phyloP scores from a whole-genome alignment of 2,113 vertebrate species.

The Struthio camelus region DNA sequence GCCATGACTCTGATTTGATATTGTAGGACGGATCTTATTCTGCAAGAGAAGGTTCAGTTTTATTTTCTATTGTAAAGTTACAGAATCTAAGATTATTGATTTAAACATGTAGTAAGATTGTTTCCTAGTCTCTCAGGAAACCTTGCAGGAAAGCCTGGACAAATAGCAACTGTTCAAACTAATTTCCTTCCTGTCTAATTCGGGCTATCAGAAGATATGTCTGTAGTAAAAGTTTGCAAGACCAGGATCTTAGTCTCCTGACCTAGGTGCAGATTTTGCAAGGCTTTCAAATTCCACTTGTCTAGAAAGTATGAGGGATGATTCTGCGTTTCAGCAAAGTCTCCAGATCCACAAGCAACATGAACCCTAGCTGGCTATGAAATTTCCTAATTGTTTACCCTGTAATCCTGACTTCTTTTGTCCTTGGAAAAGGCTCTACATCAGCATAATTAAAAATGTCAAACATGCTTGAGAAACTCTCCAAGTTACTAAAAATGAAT shows the following conservation, averaged over 20 bases:
- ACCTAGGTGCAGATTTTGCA: slow-evolving; percentile 37
- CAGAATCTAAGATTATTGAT: neutral
- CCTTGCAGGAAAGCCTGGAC: neutral
- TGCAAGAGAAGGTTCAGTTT: neutral
- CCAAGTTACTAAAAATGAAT: slow-evolving; percentile 60
- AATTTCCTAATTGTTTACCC: slow-evolving; percentile 41
- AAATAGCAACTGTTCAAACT: neutral
- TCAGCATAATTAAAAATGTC: slow-evolving; percentile 60
- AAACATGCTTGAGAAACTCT: slow-evolving; percentile 69
- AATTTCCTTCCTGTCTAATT: neutral
- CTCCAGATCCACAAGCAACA: slow-evolving; percentile 23
- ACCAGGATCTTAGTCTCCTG: neutral
- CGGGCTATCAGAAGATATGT: neutral
- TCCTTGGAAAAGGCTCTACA: slow-evolving; percentile 34
- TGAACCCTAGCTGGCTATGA: neutral
- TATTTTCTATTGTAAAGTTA: neutral
- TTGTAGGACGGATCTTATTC: neutral
- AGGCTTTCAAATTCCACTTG: slow-evolving; percentile 43
- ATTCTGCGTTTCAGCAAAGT: neutral
- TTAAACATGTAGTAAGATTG: neutral
- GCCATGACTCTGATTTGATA: neutral
- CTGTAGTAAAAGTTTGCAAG: neutral
- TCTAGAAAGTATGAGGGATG: slow-evolving; percentile 31
- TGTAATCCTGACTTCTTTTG: slow-evolving; percentile 44
- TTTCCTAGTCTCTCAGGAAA: slow-evolving; percentile 14